These are phyloP conservation scores for Petrolisthes cinctipes DNA, from an alignment of 2,888 invertebrate genomes.

Conservation along the genomic window DNA sequence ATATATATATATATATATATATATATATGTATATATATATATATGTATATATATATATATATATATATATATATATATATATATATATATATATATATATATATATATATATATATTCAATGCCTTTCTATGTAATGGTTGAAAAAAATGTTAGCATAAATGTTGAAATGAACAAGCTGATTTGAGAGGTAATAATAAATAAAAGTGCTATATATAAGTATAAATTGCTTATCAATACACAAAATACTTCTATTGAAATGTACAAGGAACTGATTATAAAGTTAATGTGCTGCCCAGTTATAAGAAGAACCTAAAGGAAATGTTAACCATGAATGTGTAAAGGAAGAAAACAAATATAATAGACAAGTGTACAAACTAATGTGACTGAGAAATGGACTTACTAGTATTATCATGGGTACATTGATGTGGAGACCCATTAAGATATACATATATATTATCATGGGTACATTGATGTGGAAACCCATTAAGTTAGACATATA, in stretches of 20 bases:
- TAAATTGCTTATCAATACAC: conserved; percentile 37
- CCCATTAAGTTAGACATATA: too few relatives aligned
- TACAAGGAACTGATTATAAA: background rate
- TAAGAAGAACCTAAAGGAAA: background rate
- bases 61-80: conserved; percentile 25
- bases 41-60: background rate
- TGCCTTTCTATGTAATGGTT: conserved; percentile 40
- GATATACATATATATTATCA: too few relatives aligned
- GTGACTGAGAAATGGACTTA: background rate
- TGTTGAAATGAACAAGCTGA: conserved; percentile 35
- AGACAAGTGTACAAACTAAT: background rate
- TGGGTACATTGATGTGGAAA: too few relatives aligned
- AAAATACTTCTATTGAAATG: background rate
- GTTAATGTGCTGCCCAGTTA: background rate
- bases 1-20: too few relatives aligned
- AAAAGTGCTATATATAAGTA: conserved; percentile 25
- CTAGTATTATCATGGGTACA: too few relatives aligned
- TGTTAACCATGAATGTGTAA: background rate
- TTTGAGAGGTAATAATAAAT: conserved; percentile 23
- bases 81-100: conserved; percentile 35
- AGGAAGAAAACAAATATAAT: background rate
- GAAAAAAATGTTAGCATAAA: conserved; percentile 25
- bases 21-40: too few relatives aligned
- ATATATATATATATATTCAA: background rate
- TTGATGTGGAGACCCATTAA: too few relatives aligned